Evolutionary conservation across 2,113 vertebrate genomes (phyloP).

Genomic region (Puntigrus tetrazona): DNA sequence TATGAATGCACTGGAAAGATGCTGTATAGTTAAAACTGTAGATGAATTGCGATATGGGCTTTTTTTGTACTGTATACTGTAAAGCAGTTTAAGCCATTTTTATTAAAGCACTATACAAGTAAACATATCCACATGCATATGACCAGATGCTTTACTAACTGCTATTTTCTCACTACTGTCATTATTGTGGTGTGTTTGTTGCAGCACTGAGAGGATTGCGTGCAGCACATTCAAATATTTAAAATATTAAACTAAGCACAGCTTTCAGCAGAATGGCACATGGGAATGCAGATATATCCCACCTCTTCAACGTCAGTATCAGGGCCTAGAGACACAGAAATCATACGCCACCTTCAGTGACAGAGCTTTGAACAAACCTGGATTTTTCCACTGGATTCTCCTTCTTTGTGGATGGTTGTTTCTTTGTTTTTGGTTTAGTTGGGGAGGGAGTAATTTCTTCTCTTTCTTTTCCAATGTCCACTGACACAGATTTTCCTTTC

Average conservation of each 20-base stretch:
- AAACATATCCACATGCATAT: neutral
- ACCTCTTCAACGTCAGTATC: neutral
- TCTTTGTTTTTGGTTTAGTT: conserved; percentile 88
- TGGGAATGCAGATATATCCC: neutral
- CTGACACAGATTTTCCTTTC: conserved; percentile 81
- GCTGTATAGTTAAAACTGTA: neutral
- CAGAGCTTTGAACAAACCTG: conserved; percentile 73
- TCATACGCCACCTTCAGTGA: neutral
- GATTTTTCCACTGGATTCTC: conserved; percentile 84
- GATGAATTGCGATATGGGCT: neutral
- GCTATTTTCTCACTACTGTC: neutral
- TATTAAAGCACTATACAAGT: neutral
- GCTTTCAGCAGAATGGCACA: neutral
- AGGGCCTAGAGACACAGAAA: neutral
- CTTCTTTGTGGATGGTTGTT: conserved; percentile 81
- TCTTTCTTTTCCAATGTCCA: conserved; percentile 78
- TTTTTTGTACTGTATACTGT: neutral
- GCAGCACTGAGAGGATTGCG: neutral
- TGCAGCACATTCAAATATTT: neutral
- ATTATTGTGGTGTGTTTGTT: neutral
- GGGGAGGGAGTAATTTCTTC: conserved; percentile 80
- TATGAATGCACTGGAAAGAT: neutral
- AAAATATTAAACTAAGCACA: neutral
- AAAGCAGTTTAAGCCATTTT: neutral
- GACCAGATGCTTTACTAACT: neutral